Conservation (phyloP, 2,797 vertebrate species). For the Zenarchopterus dispar region DNA sequence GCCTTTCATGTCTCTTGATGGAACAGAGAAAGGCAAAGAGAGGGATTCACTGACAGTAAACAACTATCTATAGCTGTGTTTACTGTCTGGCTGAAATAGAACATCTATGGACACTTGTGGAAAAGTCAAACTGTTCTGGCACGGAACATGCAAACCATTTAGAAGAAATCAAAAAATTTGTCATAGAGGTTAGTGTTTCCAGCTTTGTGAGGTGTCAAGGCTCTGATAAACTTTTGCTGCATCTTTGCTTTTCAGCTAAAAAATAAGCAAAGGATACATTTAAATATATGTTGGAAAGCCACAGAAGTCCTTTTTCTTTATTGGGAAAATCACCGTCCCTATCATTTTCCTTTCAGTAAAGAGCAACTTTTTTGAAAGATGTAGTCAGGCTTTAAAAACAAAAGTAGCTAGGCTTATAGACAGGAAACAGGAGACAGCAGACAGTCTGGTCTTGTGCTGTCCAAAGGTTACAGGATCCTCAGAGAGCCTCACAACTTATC, state of each 20-base stretch:
- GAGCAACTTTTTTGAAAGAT: too few relatives aligned
- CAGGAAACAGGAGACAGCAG: slow-evolving; percentile 1
- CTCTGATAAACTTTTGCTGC: slow-evolving; percentile 21
- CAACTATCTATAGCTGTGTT: slow-evolving; percentile 66
- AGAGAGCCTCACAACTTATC: slow-evolving; percentile 3
- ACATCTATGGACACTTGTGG: slow-evolving; percentile 58
- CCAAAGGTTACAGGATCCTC: slow-evolving; percentile 10
- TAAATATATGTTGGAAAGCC: background rate
- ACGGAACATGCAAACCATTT: slow-evolving; percentile 38
- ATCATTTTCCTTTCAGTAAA: background rate
- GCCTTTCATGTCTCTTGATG: slow-evolving; percentile 74
- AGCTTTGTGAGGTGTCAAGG: slow-evolving; percentile 16
- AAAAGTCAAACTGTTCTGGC: slow-evolving; percentile 62
- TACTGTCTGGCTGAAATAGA: slow-evolving; percentile 73
- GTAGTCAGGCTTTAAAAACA: background rate
- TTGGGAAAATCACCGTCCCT: background rate
- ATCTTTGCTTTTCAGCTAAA: background rate
- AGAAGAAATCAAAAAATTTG: slow-evolving; percentile 46
- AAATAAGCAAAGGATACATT: background rate
- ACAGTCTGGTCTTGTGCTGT: background rate
- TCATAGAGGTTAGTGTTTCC: slow-evolving; percentile 44
- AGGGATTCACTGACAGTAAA: slow-evolving; percentile 74
- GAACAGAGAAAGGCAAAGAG: slow-evolving; percentile 75
- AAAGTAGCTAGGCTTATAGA: slow-evolving; percentile 1
- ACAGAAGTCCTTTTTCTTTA: background rate